phyloP scores from a whole-genome alignment of 2,113 vertebrate species.

The Chrysochloris asiatica region DNA sequence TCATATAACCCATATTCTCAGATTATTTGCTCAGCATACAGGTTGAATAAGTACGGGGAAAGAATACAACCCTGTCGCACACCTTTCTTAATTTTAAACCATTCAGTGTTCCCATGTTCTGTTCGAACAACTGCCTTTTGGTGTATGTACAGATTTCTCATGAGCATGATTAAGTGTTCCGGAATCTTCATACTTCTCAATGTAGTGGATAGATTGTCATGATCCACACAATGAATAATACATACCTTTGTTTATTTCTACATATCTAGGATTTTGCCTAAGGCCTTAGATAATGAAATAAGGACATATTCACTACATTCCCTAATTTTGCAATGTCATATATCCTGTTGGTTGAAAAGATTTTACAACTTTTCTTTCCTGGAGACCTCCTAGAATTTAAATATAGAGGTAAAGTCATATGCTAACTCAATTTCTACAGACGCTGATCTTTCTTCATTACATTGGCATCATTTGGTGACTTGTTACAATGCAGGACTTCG shows the following conservation, averaged over 20 bases:
- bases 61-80: too few relatives aligned
- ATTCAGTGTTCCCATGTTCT: too few relatives aligned
- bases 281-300: neutral
- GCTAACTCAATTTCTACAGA: neutral
- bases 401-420: neutral
- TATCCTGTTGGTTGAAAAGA: neutral
- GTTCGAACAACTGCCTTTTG: too few relatives aligned
- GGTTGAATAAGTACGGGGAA: too few relatives aligned
- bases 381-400: neutral
- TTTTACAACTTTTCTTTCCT: neutral
- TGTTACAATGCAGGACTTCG: neutral
- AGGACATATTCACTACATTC: neutral
- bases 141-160: too few relatives aligned
- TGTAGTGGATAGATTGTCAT: too few relatives aligned
- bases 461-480: neutral
- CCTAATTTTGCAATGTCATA: neutral
- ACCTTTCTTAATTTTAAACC: too few relatives aligned
- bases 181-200: too few relatives aligned
- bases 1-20: too few relatives aligned
- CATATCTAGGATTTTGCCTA: neutral
- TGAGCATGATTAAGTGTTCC: too few relatives aligned
- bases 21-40: too few relatives aligned
- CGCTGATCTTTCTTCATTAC: neutral
- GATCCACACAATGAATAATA: too few relatives aligned
- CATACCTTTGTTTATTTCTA: neutral